Base-by-base conservation (phyloP, 2,113 vertebrate genomes). In the Motacilla alba region DNA sequence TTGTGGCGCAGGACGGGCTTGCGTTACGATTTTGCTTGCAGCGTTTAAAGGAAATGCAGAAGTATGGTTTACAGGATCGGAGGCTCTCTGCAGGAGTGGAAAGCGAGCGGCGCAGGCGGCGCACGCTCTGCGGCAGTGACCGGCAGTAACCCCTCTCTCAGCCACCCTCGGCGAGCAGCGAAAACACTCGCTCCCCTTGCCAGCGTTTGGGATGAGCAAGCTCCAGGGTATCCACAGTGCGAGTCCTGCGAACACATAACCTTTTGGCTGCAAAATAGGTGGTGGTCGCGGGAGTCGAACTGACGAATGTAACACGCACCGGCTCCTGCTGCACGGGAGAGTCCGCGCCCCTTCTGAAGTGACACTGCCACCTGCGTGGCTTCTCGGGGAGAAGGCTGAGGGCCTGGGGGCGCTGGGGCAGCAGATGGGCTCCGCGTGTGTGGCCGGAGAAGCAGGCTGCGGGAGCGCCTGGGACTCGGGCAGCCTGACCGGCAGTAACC, bases 401-500 rank as follows among this genome's bases (percentile, higher is more conserved):
- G 13, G 23, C 4, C 41, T 9, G 35, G 28, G 26, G 20, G 22
- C 28, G 6, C 33, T 7, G 26, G 12, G 52, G 21, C 5, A 28
- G 21, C 22, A 41, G 77, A 23, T 28, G 78, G 52, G 15, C 46
- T 24, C 23, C 27, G 37, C 20, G 8, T 30, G 53, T 17, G 53
- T 1, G 85, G 41, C n/a, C 13, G n/a, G 30, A 26, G 66, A 14
- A 56, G 66, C 49, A 8, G 75, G 75, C 85, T 13, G 64, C 33
- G 12, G 56, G 19, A 70, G 56, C 10, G 39, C 80, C 15, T 7
- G 47, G 67, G 6, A 2, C 20, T 5, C 21, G 20, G 37, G 53
- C 27, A 12, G 63, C 11, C 14, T 97, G 97, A 96, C 96, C 98
- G 94, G 5, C 28, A 98, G 98, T 98, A 93, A 98, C 98, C 98